A percentile compares a stretch with the other conserved stretches of the same genome.
phyloP scores from a whole-genome alignment of 2,888 invertebrate genomes.

The Pelosia muscerda region DNA sequence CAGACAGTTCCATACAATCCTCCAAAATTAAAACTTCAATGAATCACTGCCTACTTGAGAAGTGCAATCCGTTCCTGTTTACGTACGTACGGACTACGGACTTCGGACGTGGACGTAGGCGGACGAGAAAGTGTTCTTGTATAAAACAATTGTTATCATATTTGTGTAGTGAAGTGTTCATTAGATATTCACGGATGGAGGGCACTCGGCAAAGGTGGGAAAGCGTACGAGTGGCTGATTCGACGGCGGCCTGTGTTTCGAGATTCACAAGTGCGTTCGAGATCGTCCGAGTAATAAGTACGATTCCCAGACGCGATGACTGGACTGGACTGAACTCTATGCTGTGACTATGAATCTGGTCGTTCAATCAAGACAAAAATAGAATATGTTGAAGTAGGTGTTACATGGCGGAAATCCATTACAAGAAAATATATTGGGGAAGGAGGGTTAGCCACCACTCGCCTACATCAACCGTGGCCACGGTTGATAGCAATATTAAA shows the following conservation, averaged over 20 bases:
- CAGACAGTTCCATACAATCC: too few relatives aligned
- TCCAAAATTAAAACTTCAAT: conserved; percentile 37
- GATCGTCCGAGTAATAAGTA: conserved; percentile 64
- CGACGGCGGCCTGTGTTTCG: conserved; percentile 75
- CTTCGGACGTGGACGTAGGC: conserved; percentile 32
- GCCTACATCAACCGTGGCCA: too few relatives aligned
- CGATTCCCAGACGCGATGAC: conserved; percentile 78
- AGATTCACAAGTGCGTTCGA: conserved; percentile 59
- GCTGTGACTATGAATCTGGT: conserved; percentile 42
- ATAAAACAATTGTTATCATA: conserved; percentile 59
- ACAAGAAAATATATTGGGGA: too few relatives aligned
- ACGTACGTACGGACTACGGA: background rate
- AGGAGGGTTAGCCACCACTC: too few relatives aligned
- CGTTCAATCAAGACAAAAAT: background rate
- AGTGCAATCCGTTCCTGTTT: conserved; percentile 31
- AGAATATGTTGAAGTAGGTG: too few relatives aligned
- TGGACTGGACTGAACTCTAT: conserved; percentile 54
- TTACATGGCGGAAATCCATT: too few relatives aligned
- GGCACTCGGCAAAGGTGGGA: conserved; percentile 61
- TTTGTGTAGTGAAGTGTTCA: conserved; percentile 68
- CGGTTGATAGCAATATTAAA: too few relatives aligned
- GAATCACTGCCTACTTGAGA: conserved; percentile 27
- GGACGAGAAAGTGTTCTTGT: conserved; percentile 47
- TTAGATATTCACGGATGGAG: conserved; percentile 73
- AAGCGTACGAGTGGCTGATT: conserved; percentile 72